Evolutionary conservation across 2,113 vertebrate species (phyloP), one percentile per base, ranked within the genome.

Genomic region (Mustela lutreola): DNA sequence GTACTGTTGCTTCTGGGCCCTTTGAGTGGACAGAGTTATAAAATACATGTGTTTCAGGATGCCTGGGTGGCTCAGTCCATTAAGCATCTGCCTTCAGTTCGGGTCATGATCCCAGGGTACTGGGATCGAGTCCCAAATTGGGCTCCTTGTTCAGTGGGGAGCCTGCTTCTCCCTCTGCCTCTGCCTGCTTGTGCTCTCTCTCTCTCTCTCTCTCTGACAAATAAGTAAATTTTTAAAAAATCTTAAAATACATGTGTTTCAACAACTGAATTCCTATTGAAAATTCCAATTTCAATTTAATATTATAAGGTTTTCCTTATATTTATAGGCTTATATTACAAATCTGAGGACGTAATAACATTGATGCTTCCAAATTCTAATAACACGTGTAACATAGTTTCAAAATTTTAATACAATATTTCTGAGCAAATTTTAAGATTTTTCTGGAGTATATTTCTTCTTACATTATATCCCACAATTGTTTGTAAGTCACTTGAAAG

Each of bases 321-420:
- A 56, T 75, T 48, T 96, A 22, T 91, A 56, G 75, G 11, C 50
- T 94, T 84, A 53, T 7, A 36, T 92, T 79, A 93, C 63, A 90
- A 39, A 94, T 53, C 71, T 42, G 26, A n/a, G 26, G 50, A 79
- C 8, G 45, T 96, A 78, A 67, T 53, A 33, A 39, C 83, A 58
- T 31, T 31, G 26, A 63, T n/a, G 56, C 90, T 93, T 93, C 48
- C 16, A 88, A 8, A 87, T 45, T 4, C 36, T 95, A 62, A 39
- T 62, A 93, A 45, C 65, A 60, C 31, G 6, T 14, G 22, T 78
- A n/a, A 45, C 7, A 22, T 79, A 58, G 67, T 83, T 91, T 91
- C 48, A 70, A n/a, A 87, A 10, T 79, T 82, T 93, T 36, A 65
- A 15, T 53, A 33, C 22, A 36, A 0, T 36, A 70, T 86, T 89